Evolutionary conservation across 1,140 invertebrate species (phyloP).

Genomic region (Euglossa dilemma): DNA sequence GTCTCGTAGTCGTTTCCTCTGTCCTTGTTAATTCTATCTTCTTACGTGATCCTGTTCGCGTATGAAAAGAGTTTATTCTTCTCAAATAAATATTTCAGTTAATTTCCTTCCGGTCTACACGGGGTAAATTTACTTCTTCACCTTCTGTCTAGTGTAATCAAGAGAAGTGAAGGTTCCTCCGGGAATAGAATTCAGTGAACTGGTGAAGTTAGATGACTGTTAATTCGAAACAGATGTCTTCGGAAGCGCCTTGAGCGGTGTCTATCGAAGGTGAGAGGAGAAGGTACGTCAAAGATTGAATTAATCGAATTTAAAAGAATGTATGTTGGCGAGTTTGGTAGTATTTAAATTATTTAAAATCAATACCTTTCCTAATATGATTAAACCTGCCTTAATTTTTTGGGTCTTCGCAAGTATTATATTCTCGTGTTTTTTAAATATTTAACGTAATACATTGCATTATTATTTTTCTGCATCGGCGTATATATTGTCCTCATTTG

Average conservation of each 20-base stretch:
- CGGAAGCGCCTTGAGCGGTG: neutral
- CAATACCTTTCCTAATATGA: neutral
- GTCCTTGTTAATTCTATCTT: neutral
- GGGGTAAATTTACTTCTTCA: neutral
- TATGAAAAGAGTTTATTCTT: too few species aligned
- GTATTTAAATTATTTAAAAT: neutral
- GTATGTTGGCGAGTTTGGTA: neutral
- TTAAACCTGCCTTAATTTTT: neutral
- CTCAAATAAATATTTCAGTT: neutral
- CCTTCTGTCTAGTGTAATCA: neutral
- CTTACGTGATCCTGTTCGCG: neutral
- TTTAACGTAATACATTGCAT: neutral
- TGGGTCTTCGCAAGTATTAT: too few species aligned
- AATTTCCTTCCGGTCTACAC: neutral
- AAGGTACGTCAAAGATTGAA: constrained; percentile 4
- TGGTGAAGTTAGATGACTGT: neutral
- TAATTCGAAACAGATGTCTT: constrained; percentile 22
- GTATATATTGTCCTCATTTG: neutral
- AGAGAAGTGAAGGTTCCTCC: neutral
- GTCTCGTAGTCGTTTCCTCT: neutral
- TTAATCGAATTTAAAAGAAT: neutral
- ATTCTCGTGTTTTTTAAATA: neutral
- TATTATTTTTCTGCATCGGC: neutral
- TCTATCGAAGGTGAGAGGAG: neutral
- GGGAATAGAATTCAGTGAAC: neutral